phyloP scores from a whole-genome alignment of 1,140 invertebrate genomes.

The Caenorhabditis brenneri region DNA sequence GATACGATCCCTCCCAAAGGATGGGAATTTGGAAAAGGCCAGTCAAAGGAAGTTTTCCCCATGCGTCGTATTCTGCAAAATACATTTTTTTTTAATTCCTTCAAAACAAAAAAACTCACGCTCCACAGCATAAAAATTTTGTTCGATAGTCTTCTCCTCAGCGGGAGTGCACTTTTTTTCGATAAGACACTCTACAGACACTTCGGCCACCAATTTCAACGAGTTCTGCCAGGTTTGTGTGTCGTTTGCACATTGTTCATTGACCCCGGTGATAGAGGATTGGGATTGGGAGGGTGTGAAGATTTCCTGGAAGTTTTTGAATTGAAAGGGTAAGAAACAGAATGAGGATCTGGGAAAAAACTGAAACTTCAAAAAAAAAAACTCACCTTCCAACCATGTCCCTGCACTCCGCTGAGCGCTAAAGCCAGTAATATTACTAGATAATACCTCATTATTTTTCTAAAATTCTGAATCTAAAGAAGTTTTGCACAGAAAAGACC shows the following conservation, averaged over 20 bases:
- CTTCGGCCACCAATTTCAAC: background rate
- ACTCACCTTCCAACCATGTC: background rate
- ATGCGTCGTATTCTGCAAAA: slow-evolving; percentile 22
- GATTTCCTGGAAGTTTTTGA: background rate
- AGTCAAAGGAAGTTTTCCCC: slow-evolving; percentile 2
- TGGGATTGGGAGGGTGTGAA: background rate
- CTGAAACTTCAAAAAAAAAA: background rate
- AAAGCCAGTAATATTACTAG: no score
- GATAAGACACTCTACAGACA: background rate
- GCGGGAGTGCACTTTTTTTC: background rate
- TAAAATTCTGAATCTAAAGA: no score
- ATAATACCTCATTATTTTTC: no score
- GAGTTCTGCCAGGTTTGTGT: slow-evolving; percentile 4
- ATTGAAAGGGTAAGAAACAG: no score
- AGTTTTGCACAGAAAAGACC: no score
- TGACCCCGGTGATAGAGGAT: background rate
- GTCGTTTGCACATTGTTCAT: background rate
- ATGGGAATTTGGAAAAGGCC: background rate
- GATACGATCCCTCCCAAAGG: background rate
- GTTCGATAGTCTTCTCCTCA: background rate
- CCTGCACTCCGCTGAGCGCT: no score
- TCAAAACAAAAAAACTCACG: no score
- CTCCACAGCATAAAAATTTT: background rate
- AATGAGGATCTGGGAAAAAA: background rate
- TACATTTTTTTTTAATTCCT: background rate